Evolutionary conservation across 2,113 vertebrate species (phyloP), one percentile per base, ranked within the genome.

Genomic region (Brachyhypopomus gauderio): DNA sequence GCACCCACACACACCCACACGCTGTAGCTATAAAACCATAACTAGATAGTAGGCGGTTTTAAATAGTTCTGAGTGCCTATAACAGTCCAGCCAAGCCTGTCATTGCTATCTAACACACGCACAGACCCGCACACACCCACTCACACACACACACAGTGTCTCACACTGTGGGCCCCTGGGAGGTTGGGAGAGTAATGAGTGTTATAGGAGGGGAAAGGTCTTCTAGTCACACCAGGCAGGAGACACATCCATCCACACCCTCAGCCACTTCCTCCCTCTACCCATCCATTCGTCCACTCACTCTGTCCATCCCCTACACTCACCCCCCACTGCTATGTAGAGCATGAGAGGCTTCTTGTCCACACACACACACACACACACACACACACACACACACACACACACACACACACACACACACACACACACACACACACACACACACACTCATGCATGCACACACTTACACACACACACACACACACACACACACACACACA

Each of bases 111-210:
- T 48, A 48, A 63, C 17, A 58, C 41, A 56, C 20, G 3, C 74
- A 45, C 23, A 23, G 30, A 63, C 74, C 6, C 74, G 25, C 17
- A 48, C 22, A 41, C 30, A 48, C 38, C 55, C 62, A 66, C 38
- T 27, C 76, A 78, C 41, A 55, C 38, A 77, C 75, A 77, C 20
- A 17, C 60, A 77, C 74, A n/a, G 19, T 66, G 87, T 89, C 88
- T 89, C 77, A 85, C 87, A 27, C 87, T 2, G 75, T 62, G 78
- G 82, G 78, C 87, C 88, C 84, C 34, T 59, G 86, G 86, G 83
- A 88, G 72, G 73, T 25, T 63, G 77, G 74, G 80, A 69, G 78
- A 77, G 85, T 89, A 89, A 89, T 88, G 86, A 89, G 88, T 89
- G 88, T 88, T 87, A 86, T 81, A 83, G 80, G 30, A 81, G 74